phyloP scores from a whole-genome alignment of 1,140 invertebrate genomes.

The Zaprionus ghesquierei region DNA sequence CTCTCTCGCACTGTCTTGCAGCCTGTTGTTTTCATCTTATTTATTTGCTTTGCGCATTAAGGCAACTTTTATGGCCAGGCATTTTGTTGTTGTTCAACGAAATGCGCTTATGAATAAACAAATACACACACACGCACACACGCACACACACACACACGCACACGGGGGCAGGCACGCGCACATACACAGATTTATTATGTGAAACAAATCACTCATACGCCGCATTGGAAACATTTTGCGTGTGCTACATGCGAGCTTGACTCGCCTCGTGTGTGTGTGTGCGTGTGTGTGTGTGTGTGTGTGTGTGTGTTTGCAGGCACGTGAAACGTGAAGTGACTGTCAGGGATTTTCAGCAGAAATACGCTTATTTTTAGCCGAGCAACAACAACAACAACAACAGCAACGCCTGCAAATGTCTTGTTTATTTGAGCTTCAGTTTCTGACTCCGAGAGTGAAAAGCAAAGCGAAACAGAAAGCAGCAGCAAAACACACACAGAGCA shows the following conservation, averaged over 20 bases:
- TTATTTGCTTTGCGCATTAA: conserved; percentile 20
- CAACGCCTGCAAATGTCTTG: conserved; percentile 61
- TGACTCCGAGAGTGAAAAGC: conserved; percentile 14
- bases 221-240: conserved; percentile 22
- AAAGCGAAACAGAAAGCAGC: conserved; percentile 10
- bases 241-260: not conserved
- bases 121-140: conserved; percentile 27
- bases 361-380: conserved; percentile 37
- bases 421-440: conserved; percentile 57
- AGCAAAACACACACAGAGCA: conserved; percentile 25
- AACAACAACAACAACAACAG: conserved; percentile 35
- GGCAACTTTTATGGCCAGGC: conserved; percentile 22
- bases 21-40: conserved; percentile 4
- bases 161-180: conserved; percentile 17
- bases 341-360: conserved; percentile 40
- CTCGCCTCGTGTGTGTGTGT: not conserved
- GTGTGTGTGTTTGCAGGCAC: conserved; percentile 12
- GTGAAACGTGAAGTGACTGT: conserved; percentile 50
- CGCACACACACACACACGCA: not conserved
- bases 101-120: conserved; percentile 71
- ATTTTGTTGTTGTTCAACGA: conserved; percentile 47
- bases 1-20: not conserved
- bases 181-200: conserved; percentile 42
- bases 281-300: not conserved
- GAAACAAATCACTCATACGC: conserved; percentile 49